phyloP scores from a whole-genome alignment of 2,797 vertebrate genomes.

The Sylvia borin region DNA sequence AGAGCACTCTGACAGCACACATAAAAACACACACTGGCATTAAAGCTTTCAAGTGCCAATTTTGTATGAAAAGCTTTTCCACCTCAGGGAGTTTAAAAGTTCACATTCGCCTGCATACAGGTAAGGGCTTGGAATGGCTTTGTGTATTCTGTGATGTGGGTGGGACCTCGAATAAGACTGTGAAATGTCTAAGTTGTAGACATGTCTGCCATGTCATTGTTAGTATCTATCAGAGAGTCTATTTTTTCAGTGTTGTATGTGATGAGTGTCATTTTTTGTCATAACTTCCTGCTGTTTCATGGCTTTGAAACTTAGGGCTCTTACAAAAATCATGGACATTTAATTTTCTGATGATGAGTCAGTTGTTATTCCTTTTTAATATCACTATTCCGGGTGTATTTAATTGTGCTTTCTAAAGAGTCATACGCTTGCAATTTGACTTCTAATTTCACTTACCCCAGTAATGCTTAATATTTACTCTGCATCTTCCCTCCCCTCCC shows the following conservation, averaged over 20 bases:
- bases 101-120: conserved; percentile 97
- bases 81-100: conserved; percentile 99
- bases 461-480: background rate
- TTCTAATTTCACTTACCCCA: background rate
- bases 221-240: background rate
- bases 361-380: background rate
- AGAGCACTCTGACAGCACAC: conserved; percentile 97
- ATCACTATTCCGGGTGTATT: background rate
- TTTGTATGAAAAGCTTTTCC: conserved; percentile 97
- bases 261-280: background rate
- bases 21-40: conserved; percentile 97
- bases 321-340: background rate
- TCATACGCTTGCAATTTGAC: background rate
- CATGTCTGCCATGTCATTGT: background rate
- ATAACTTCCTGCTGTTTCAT: background rate
- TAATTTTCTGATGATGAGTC: background rate
- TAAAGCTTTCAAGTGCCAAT: conserved; percentile 96
- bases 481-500: background rate
- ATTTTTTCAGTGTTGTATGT: fast-evolving
- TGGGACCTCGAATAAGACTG: background rate
- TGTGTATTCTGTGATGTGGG: background rate
- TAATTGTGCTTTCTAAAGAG: background rate
- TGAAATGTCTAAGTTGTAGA: background rate
- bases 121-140: conserved; percentile 67
- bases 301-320: background rate